Percentiles rank a stretch among this genome's conserved stretches.
Evolutionary conservation across 2,113 vertebrate species (phyloP).

Genomic region (Platysternon megacephalum): DNA sequence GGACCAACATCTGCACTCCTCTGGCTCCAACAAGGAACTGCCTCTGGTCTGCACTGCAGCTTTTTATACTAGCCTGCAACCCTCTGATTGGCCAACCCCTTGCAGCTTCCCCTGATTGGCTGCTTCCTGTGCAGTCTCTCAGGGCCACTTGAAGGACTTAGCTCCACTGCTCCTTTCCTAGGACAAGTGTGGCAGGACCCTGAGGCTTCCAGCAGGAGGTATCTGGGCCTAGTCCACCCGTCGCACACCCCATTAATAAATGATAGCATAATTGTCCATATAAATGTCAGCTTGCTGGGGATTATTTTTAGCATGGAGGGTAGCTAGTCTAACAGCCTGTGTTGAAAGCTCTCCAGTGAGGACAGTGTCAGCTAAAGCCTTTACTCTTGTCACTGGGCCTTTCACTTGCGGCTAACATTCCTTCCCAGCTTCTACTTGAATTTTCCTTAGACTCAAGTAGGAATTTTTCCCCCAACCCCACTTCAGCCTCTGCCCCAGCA

Average conservation of each 20-base stretch:
- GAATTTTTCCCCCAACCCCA: not conserved
- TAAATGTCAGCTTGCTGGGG: rapidly evolving
- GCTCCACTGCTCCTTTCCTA: no score
- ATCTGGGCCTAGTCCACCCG: no score
- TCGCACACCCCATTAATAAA: rapidly evolving
- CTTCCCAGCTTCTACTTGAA: not conserved
- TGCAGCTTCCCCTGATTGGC: no score
- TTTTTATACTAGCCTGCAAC: no score
- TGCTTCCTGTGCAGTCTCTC: no score
- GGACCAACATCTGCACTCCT: no score
- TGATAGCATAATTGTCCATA: not conserved
- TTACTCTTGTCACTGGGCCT: not conserved
- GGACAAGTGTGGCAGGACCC: no score
- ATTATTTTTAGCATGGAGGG: not conserved
- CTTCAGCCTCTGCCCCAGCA: not conserved
- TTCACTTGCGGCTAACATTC: not conserved
- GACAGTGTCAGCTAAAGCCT: not conserved
- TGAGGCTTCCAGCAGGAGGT: no score
- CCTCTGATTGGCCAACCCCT: no score
- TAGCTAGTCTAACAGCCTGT: rapidly evolving
- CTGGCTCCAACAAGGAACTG: no score
- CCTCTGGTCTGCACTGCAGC: no score
- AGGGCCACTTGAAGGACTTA: no score
- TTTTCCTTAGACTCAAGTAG: not conserved
- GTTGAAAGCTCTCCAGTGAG: not conserved